phyloP scores from a whole-genome alignment of 2,113 vertebrate species.

The Gallinago undulata region DNA sequence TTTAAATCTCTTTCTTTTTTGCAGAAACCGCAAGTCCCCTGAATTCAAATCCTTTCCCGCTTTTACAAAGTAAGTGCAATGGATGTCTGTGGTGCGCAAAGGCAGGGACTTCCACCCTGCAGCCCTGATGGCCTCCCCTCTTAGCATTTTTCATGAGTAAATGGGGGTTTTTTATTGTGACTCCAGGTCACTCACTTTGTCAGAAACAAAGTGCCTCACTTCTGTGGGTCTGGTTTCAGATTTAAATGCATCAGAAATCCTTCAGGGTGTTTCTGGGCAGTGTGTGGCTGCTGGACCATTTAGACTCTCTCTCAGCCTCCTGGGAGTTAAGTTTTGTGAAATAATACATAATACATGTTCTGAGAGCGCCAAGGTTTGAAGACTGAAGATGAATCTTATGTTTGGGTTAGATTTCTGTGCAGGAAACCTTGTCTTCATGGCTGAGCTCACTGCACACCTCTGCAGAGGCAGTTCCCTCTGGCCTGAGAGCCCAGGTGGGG shows the following conservation, averaged over 20 bases:
- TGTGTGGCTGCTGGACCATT: neutral
- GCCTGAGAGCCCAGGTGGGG: neutral
- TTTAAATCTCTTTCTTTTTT: slow-evolving; percentile 73
- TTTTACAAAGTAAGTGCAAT: slow-evolving; percentile 85
- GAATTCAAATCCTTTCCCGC: slow-evolving; percentile 84
- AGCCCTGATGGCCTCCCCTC: neutral
- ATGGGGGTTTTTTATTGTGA: neutral
- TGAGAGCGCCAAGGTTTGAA: neutral
- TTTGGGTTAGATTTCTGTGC: neutral
- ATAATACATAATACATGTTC: neutral
- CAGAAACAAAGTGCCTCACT: neutral
- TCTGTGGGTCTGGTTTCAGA: neutral
- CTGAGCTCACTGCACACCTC: neutral
- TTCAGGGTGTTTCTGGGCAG: neutral
- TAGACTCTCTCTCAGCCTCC: neutral
- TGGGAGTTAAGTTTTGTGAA: neutral
- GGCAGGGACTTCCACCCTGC: neutral
- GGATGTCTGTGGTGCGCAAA: neutral
- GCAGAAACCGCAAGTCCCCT: slow-evolving; percentile 88
- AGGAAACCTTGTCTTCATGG: neutral
- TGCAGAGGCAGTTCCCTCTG: neutral
- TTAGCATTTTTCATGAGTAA: neutral
- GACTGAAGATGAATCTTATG: neutral
- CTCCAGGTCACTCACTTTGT: neutral
- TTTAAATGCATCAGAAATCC: neutral